Percentiles rank a stretch among this genome's conserved stretches.
These are phyloP conservation scores for Turritopsis dohrnii DNA, from an alignment of 30 jellyfish, hydroid and myxozoan species.

Conservation along the genomic window DNA sequence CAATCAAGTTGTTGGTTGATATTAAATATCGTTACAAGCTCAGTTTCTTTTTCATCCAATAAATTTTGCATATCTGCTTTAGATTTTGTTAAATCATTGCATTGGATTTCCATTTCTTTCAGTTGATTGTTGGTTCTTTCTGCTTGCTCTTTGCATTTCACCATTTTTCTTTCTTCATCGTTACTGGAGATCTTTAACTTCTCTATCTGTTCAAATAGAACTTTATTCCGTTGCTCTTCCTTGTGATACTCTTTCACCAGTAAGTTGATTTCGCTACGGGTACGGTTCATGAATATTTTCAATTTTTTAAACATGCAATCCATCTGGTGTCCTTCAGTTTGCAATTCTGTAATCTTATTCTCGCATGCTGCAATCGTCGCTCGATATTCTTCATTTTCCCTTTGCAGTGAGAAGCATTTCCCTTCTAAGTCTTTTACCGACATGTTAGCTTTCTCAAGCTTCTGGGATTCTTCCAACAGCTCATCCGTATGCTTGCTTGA, in stretches of 20 bases:
- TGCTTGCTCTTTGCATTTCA: background rate
- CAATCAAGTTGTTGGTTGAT: background rate
- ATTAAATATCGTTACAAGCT: background rate
- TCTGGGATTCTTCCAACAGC: background rate
- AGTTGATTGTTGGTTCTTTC: background rate
- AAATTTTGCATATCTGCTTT: background rate
- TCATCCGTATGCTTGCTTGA: background rate
- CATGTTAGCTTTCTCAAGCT: background rate
- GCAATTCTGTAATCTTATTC: background rate
- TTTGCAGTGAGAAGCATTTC: background rate
- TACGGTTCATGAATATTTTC: background rate
- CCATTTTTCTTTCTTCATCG: background rate
- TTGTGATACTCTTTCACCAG: background rate
- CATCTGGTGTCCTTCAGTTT: background rate
- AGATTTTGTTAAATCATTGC: background rate
- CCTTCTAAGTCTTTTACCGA: background rate
- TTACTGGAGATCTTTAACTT: background rate
- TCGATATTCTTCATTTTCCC: background rate
- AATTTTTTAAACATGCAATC: background rate
- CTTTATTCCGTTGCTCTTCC: background rate
- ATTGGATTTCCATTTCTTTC: background rate
- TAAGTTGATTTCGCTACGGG: background rate
- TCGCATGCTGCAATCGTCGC: background rate
- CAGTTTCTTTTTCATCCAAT: background rate
- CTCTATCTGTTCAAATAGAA: background rate